Evolutionary conservation across 2,113 vertebrate species (phyloP), one percentile per base, ranked within the genome.

Genomic region (Caranx ignobilis): DNA sequence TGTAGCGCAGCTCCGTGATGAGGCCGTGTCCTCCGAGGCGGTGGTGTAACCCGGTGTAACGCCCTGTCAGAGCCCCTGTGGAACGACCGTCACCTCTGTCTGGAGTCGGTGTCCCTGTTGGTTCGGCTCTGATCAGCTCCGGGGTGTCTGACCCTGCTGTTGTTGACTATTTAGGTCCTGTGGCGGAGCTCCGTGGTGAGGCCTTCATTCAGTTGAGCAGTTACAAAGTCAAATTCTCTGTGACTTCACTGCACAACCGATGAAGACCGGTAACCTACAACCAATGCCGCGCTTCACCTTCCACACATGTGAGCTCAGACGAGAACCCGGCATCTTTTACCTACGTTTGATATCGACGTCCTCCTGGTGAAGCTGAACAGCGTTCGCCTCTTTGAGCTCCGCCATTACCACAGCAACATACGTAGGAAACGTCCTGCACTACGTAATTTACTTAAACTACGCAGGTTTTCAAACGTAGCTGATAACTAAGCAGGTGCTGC

Each of bases 161-260:
- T 82, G 77, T 67, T 72, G 60, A 87, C 45, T 87, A 61, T 91
- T 90, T 94, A 84, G 95, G 94, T 91, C 95, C 95, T 87, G 47
- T 91, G 93, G 88, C 84, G 94, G 93, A 96, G 95, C 95, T 96
- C 94, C 94, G 90, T 71, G 88, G 78, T 94, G 94, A 95, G 92
- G 94, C 94, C 94, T 84, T 91, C 69, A 66, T 86, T 83, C 81
- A 88, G 71, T 89, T 89, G 19, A 70, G 85, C 90, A 84, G 71
- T 92, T 91, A 79, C 63, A 84, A 94, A 94, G 83, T 89, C 70
- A 12, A 19, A 52, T 37, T 74, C 16, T 55, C 48, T 7, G 35
- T 19, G 19, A 62, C 81, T 54, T 83, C 50, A 18, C 7, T 2
- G 45, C 45, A 19, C 59, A 18, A 21, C 41, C 37, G 19, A 26